Conservation (phyloP, 2,888 invertebrate genomes). For the Mythimna lalbum region DNA sequence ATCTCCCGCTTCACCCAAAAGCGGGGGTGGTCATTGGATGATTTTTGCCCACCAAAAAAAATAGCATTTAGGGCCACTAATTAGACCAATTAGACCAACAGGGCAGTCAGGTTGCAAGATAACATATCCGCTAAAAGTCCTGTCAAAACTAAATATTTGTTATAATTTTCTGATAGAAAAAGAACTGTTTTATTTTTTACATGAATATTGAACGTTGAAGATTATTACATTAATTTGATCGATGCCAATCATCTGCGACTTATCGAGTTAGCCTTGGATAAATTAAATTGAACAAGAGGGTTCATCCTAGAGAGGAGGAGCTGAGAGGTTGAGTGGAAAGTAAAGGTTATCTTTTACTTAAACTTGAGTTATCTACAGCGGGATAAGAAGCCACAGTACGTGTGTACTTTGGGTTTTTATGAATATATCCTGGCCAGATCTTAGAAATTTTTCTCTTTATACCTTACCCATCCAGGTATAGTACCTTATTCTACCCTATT, state of each 20-base stretch:
- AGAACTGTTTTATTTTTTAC: neutral
- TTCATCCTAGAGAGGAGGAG: neutral
- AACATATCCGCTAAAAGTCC: slow-evolving; percentile 7
- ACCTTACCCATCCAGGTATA: too few species aligned
- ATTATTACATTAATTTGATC: slow-evolving; percentile 35
- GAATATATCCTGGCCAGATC: neutral
- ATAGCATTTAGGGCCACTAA: too few species aligned
- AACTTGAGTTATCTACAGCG: neutral
- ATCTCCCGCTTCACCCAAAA: too few species aligned
- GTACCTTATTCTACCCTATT: too few species aligned
- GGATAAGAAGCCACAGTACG: neutral
- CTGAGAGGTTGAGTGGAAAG: slow-evolving; percentile 6
- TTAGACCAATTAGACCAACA: too few species aligned
- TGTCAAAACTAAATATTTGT: slow-evolving; percentile 21
- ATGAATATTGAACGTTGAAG: slow-evolving; percentile 16
- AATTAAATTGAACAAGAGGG: slow-evolving; percentile 31
- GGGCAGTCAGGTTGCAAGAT: too few species aligned
- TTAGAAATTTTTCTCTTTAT: too few species aligned
- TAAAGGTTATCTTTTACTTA: slow-evolving; percentile 10
- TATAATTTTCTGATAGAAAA: neutral
- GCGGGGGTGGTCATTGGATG: too few species aligned
- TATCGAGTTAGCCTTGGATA: slow-evolving; percentile 28
- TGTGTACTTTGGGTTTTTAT: neutral
- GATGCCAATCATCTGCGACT: slow-evolving; percentile 29
- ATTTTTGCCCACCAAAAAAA: too few species aligned